A percentile compares a stretch with the other conserved stretches of the same genome.
These are phyloP conservation scores for Aviceda subcristata DNA, from an alignment of 2,113 vertebrate species.

Conservation along the genomic window DNA sequence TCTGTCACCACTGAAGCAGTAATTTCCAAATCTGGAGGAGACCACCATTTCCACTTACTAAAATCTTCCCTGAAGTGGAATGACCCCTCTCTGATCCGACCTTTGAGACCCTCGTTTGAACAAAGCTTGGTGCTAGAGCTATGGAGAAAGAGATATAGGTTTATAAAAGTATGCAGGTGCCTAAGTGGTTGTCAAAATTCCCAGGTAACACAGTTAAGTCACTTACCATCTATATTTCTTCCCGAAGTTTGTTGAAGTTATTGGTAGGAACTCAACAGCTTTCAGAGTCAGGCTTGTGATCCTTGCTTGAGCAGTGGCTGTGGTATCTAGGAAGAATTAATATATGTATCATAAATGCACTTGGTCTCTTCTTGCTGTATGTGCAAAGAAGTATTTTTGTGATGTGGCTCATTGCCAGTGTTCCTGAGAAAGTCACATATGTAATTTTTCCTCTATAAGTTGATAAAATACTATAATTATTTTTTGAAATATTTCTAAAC, in stretches of 20 bases:
- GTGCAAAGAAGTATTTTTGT: conserved; percentile 20
- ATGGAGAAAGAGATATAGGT: background rate
- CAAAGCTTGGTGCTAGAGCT: background rate
- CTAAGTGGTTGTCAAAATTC: background rate
- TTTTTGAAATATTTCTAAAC: background rate
- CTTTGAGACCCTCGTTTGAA: background rate
- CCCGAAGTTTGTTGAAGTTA: background rate
- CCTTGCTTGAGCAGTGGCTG: background rate
- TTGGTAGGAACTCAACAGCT: background rate
- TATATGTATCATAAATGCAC: background rate
- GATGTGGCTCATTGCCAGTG: conserved; percentile 21
- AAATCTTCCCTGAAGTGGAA: background rate
- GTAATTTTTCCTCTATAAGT: background rate
- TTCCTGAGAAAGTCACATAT: conserved; percentile 43
- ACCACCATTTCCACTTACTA: background rate
- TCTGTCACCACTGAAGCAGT: background rate
- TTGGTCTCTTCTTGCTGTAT: background rate
- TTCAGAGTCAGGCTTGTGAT: background rate
- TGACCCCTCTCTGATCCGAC: background rate
- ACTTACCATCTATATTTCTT: background rate
- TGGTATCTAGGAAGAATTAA: background rate
- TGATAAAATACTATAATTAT: conserved; percentile 7
- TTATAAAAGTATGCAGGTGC: background rate
- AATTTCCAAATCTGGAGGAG: background rate
- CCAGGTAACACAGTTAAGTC: background rate